Evolutionary conservation across 2,797 vertebrate species (phyloP).

Genomic region (Rhincodon typus): DNA sequence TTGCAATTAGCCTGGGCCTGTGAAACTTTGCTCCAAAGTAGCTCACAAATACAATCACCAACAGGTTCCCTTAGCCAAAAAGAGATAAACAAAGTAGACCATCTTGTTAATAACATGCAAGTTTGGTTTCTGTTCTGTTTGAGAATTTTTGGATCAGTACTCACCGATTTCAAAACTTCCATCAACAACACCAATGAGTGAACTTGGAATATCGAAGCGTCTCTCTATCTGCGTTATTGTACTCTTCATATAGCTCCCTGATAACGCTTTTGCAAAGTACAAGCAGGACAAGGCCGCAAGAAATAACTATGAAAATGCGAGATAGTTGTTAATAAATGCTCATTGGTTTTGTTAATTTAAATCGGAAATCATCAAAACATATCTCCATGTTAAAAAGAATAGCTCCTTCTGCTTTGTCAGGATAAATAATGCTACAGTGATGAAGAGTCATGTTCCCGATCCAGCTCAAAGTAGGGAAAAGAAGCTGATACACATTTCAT

Average conservation of each 20-base stretch:
- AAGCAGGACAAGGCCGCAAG: constrained; percentile 81
- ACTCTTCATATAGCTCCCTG: constrained; percentile 87
- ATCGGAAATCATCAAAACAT: too few species aligned
- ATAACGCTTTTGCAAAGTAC: constrained; percentile 83
- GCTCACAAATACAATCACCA: constrained; percentile 86
- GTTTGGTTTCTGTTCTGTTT: not conserved
- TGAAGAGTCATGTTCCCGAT: not conserved
- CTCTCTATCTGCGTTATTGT: constrained; percentile 92
- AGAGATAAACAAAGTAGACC: constrained; percentile 45
- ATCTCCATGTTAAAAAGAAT: too few species aligned
- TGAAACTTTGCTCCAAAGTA: constrained; percentile 90
- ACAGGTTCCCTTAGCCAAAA: constrained; percentile 69
- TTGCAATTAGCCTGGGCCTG: constrained; percentile 80
- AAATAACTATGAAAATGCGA: constrained; percentile 69
- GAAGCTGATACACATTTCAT: not conserved
- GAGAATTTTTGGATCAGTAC: constrained; percentile 43
- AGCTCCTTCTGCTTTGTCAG: not conserved
- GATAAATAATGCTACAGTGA: not conserved
- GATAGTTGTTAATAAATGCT: constrained; percentile 8
- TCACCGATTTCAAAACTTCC: constrained; percentile 94
- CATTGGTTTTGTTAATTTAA: not conserved
- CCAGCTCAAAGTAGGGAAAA: not conserved
- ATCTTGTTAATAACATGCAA: constrained; percentile 40
- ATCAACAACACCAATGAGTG: constrained; percentile 85
- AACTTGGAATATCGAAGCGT: constrained; percentile 85